Evolutionary conservation across 2,888 invertebrate genomes (phyloP), one percentile per base, ranked within the genome.

Genomic region (Leptarthrus brevirostris): DNA sequence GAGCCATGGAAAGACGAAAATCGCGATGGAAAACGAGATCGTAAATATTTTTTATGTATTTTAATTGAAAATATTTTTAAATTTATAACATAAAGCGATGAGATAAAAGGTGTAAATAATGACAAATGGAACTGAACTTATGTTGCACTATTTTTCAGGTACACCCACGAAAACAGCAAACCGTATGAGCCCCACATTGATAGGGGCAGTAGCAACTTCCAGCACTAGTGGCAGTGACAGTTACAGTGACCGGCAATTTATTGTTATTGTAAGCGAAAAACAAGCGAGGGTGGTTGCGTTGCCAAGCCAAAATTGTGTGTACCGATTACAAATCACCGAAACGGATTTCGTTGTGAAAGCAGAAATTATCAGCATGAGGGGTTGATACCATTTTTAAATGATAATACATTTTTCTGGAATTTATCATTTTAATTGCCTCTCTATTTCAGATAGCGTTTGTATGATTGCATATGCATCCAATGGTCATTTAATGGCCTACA

Each of bases 1-100:
- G 97, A 97, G 86, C 90, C 93, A 80, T 98, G 97, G 97, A 93
- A 90, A 84, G 97, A 97, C 82, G 95, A 95, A 80, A 91, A 90
- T 76, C 80, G 81, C 78, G 83, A 84, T 71, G 90, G 89, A 82
- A 84, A 82, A 78, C 83, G 83, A 78, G 85, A 85, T 76, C 82
- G 85, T 85, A 83, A 82, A 80, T 79, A 58, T 73, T 61, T 34
- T 22, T 2, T 47, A 24, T 40, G 1, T 69, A 16, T 14, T 73
- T 58, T 36, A n/a, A 47, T 66, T 66, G 53, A 64, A 30, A 72
- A 58, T 44, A 30, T 16, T 52, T 24, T 10, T 44, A 36, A 47
- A 47, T 69, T 73, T 44, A 44, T 44, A 16, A 20, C 36, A 58
- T 40, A 12, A 36, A 6, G 2, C 34, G n/a, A 34, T 58, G 36